phyloP scores from a whole-genome alignment of 1,140 invertebrate species.

The Drosophila pseudoobscura region DNA sequence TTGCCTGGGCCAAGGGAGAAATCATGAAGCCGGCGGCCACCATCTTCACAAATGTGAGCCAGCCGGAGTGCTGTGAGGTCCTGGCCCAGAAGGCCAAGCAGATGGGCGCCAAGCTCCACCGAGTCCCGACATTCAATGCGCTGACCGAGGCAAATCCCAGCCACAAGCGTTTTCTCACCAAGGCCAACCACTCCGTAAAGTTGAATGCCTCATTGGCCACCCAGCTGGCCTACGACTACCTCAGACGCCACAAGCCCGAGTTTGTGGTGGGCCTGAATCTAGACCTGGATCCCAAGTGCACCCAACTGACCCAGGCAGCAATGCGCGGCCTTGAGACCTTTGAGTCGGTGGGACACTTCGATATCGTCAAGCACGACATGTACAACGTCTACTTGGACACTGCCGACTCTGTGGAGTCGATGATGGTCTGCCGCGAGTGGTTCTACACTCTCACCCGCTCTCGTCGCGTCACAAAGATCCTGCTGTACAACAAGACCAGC shows the following conservation, averaged over 20 bases:
- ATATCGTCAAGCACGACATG: slow-evolving; percentile 85
- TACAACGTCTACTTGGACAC: slow-evolving; percentile 94
- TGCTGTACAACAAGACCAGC: slow-evolving; percentile 95
- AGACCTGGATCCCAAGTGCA: slow-evolving; percentile 44
- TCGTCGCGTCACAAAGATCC: slow-evolving; percentile 84
- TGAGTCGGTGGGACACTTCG: slow-evolving; percentile 90
- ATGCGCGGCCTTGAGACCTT: slow-evolving; percentile 85
- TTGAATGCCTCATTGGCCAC: slow-evolving; percentile 94
- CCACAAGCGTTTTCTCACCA: slow-evolving; percentile 40
- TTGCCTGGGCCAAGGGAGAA: slow-evolving; percentile 97
- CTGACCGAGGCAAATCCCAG: slow-evolving; percentile 45
- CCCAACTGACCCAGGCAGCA: slow-evolving; percentile 67
- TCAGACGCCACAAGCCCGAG: slow-evolving; percentile 82
- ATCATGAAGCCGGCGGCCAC: slow-evolving; percentile 93
- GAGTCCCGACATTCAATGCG: slow-evolving; percentile 38
- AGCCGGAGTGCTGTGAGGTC: slow-evolving; percentile 89
- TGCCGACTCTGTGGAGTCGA: slow-evolving; percentile 96
- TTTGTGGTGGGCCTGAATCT: slow-evolving; percentile 41
- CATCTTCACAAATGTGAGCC: slow-evolving; percentile 89
- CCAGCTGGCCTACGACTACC: slow-evolving; percentile 90
- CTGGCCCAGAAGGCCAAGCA: slow-evolving; percentile 88
- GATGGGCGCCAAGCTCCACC: slow-evolving; percentile 84
- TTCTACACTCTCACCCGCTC: slow-evolving; percentile 85
- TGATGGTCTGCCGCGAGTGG: slow-evolving; percentile 93
- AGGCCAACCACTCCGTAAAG: slow-evolving; percentile 49